Evolutionary conservation across 2,797 vertebrate genomes (phyloP).

Genomic region (Fundulus diaphanus): DNA sequence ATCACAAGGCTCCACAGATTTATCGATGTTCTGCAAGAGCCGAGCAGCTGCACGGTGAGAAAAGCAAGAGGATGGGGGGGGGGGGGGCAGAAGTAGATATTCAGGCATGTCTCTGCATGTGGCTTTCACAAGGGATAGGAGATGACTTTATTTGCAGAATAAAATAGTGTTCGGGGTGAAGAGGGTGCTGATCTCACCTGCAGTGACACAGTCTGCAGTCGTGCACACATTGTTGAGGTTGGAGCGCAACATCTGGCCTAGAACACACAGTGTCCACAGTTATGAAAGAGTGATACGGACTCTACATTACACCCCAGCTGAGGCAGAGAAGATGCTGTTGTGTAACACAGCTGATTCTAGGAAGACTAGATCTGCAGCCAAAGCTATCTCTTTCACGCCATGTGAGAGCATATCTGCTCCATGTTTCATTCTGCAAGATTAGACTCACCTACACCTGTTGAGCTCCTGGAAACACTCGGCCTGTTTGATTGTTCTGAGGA

Average conservation of each 20-base stretch:
- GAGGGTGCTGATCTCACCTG: slow-evolving; percentile 82
- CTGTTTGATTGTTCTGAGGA: slow-evolving; percentile 73
- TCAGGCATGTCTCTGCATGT: slow-evolving; percentile 4
- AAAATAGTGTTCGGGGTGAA: slow-evolving; percentile 20
- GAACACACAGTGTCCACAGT: slow-evolving; percentile 41
- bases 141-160: slow-evolving; percentile 22
- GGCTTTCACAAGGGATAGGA: not conserved
- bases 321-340: slow-evolving; percentile 20
- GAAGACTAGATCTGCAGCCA: slow-evolving; percentile 10
- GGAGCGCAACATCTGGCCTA: slow-evolving; percentile 77
- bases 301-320: slow-evolving; percentile 15
- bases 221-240: slow-evolving; percentile 80
- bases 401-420: slow-evolving; percentile 10
- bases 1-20: slow-evolving; percentile 85
- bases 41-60: slow-evolving; percentile 83
- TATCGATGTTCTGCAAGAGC: slow-evolving; percentile 95
- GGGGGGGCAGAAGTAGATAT: slow-evolving; percentile 1
- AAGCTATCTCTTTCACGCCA: not conserved
- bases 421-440: slow-evolving; percentile 15
- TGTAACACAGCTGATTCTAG: slow-evolving; percentile 20
- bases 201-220: slow-evolving; percentile 89
- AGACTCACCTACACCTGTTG: slow-evolving; percentile 64
- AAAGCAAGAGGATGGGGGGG: not conserved
- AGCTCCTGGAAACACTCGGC: slow-evolving; percentile 69
- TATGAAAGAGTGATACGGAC: slow-evolving; percentile 20